phyloP scores from a whole-genome alignment of 2,113 vertebrate genomes.

The Siniperca knerii region DNA sequence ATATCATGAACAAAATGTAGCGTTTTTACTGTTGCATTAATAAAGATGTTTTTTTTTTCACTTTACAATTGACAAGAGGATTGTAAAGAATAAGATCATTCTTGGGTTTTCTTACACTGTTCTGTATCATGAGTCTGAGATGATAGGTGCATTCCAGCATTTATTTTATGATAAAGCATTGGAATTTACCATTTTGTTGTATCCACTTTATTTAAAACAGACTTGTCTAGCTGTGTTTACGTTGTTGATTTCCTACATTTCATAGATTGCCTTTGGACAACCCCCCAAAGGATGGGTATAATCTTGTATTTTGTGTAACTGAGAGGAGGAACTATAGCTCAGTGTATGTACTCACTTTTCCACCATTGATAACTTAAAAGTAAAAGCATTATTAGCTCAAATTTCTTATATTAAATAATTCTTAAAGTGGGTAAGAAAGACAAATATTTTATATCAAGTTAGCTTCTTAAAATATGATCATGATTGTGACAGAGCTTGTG shows the following conservation, averaged over 20 bases:
- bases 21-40: not conserved
- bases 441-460: not conserved
- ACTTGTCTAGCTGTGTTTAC: not conserved
- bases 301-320: constrained; percentile 1
- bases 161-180: constrained; percentile 5
- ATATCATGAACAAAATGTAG: not conserved
- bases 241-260: not conserved
- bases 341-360: not conserved
- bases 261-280: not conserved
- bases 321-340: not conserved
- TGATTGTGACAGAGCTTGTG: not conserved
- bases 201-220: not conserved
- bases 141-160: not conserved
- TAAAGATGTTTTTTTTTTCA: not conserved
- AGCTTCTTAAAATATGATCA: not conserved
- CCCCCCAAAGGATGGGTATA: accelerated
- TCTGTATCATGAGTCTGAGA: not conserved
- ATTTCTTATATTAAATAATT: not conserved
- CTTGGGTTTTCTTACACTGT: not conserved
- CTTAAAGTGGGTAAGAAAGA: not conserved
- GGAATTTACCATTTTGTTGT: not conserved
- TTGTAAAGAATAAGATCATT: not conserved
- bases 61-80: not conserved
- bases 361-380: not conserved
- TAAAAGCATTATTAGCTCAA: not conserved